A percentile compares a stretch with the other conserved stretches of the same genome.
Evolutionary conservation across 1,140 invertebrate genomes (phyloP).

Genomic region (Pectinophora gossypiella): DNA sequence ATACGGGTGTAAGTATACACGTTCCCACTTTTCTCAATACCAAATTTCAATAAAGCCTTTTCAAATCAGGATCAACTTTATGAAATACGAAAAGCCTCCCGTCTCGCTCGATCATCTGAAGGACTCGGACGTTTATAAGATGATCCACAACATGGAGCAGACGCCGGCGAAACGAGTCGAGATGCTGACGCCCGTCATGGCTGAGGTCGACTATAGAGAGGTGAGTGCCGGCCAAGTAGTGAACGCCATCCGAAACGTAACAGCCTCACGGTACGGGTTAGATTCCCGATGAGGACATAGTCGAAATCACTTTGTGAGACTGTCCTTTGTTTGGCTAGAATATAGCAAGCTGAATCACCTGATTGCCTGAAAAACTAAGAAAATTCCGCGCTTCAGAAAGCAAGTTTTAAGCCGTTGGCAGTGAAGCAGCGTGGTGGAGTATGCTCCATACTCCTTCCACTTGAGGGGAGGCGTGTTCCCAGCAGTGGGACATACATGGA

Average conservation of each 20-base stretch:
- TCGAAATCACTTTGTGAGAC: too few relatives aligned
- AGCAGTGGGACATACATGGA: too few relatives aligned
- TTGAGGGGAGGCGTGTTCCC: too few relatives aligned
- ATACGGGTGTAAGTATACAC: too few relatives aligned
- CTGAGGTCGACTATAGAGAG: constrained; percentile 79
- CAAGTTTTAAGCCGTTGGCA: background rate
- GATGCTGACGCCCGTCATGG: constrained; percentile 78
- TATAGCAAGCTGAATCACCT: background rate
- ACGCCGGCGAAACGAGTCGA: constrained; percentile 79
- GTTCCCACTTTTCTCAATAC: too few relatives aligned
- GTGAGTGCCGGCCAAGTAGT: constrained; percentile 22
- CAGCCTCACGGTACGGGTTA: background rate
- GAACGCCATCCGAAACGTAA: too few relatives aligned
- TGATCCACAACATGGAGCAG: constrained; percentile 83
- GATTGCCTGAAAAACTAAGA: background rate
- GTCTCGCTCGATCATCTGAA: constrained; percentile 82
- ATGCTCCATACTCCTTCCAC: too few relatives aligned
- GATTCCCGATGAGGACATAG: too few relatives aligned
- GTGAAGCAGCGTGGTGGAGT: background rate
- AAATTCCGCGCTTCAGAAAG: background rate
- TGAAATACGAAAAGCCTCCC: constrained; percentile 85
- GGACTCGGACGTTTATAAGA: constrained; percentile 83
- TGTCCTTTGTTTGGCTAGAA: too few relatives aligned
- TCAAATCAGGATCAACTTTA: constrained; percentile 82
- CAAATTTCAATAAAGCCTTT: too few relatives aligned